Percentiles rank a stretch among this genome's conserved stretches.
phyloP scores from a whole-genome alignment of 2,888 invertebrate genomes.

The Anaspis maculata region DNA sequence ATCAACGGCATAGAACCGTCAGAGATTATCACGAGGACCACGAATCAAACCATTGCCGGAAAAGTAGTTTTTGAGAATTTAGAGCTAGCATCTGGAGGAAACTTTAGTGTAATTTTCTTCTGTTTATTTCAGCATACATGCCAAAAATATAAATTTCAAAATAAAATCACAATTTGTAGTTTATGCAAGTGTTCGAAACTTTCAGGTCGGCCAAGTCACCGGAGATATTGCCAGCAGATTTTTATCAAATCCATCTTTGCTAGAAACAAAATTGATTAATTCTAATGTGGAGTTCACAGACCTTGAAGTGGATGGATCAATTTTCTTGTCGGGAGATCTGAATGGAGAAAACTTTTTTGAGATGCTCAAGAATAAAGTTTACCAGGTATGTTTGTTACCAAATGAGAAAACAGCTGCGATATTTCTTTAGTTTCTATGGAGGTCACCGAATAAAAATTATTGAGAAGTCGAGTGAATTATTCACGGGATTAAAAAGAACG shows the following conservation, averaged over 20 bases:
- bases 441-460: too few relatives aligned
- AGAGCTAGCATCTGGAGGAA: conserved; percentile 44
- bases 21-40: conserved; percentile 43
- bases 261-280: conserved; percentile 37
- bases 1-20: conserved; percentile 44
- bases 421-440: too few relatives aligned
- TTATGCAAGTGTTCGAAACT: conserved; percentile 8
- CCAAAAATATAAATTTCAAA: too few relatives aligned
- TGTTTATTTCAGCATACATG: too few relatives aligned
- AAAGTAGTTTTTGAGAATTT: conserved; percentile 47
- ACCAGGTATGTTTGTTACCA: too few relatives aligned
- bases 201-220: conserved; percentile 45
- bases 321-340: conserved; percentile 41
- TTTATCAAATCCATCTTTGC: conserved; percentile 43
- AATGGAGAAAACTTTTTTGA: conserved; percentile 38
- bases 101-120: conserved; percentile 41
- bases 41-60: conserved; percentile 41
- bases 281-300: conserved; percentile 44
- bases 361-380: conserved; percentile 44
- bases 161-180: neutral
- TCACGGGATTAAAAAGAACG: too few relatives aligned
- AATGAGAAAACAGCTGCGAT: too few relatives aligned
- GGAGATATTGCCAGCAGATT: conserved; percentile 41
- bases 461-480: too few relatives aligned
- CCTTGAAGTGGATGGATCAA: conserved; percentile 45